Evolutionary conservation across 2,888 invertebrate genomes (phyloP).

Genomic region (Eumacrocentrus americanus): DNA sequence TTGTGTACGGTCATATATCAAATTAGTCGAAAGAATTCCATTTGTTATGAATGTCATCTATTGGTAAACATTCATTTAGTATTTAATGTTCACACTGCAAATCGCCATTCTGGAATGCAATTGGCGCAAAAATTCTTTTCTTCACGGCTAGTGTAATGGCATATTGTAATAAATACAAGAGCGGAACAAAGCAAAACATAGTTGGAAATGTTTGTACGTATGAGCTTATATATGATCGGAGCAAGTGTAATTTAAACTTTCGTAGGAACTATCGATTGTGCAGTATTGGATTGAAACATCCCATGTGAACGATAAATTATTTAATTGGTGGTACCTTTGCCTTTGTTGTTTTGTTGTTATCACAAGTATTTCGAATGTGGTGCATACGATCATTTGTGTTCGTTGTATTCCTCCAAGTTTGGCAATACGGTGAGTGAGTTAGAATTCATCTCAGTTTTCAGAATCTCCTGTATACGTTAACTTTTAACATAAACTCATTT

Average conservation of each 20-base stretch:
- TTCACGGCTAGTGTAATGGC: conserved; percentile 4
- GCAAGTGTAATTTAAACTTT: conserved; percentile 19
- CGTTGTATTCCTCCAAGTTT: background rate
- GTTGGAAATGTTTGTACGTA: conserved; percentile 4
- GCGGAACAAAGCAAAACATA: conserved; percentile 12
- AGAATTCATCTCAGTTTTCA: background rate
- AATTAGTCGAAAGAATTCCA: background rate
- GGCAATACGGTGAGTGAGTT: conserved; percentile 4
- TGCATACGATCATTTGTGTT: conserved; percentile 3
- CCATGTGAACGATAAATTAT: background rate
- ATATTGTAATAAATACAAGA: background rate
- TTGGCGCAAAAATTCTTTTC: conserved; percentile 5
- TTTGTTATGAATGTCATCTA: background rate
- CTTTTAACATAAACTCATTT: background rate
- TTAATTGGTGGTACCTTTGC: background rate
- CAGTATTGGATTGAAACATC: background rate
- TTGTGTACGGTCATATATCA: background rate
- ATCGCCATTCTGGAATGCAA: background rate
- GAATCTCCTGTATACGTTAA: background rate
- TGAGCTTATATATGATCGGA: conserved; percentile 9
- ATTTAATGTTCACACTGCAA: background rate
- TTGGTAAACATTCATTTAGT: background rate
- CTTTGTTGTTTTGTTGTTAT: background rate
- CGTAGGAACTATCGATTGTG: conserved; percentile 3
- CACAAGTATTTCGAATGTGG: conserved; percentile 1